phyloP scores from a whole-genome alignment of 2,888 invertebrate species.

The Mesorhabditis belari region DNA sequence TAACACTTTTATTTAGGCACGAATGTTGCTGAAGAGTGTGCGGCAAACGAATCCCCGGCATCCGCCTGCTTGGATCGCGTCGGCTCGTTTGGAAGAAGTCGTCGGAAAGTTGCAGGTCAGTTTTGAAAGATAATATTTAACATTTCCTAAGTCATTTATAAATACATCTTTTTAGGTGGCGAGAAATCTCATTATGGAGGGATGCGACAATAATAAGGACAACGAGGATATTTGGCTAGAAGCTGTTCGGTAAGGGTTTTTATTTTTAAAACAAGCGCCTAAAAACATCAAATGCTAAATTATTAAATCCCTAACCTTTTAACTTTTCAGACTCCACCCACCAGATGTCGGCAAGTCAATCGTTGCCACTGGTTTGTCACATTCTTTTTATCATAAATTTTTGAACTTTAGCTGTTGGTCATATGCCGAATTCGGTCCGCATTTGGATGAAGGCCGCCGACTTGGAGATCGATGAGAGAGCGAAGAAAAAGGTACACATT shows the following conservation, averaged over 20 bases:
- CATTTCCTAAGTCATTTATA: not conserved
- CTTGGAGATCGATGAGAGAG: conserved; percentile 83
- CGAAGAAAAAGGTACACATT: conserved; percentile 74
- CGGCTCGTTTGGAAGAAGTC: conserved; percentile 92
- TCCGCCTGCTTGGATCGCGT: conserved; percentile 99
- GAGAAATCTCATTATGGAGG: conserved; percentile 90
- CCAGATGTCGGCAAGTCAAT: conserved; percentile 30
- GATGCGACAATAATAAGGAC: conserved; percentile 84
- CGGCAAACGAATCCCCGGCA: conserved; percentile 94
- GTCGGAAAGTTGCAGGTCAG: conserved; percentile 47
- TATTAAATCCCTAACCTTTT: not conserved
- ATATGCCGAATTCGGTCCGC: conserved; percentile 87
- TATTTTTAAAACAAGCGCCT: not conserved
- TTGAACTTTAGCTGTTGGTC: conserved; percentile 85
- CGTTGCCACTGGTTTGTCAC: too few species aligned
- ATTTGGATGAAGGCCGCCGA: conserved; percentile 98
- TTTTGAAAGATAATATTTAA: not conserved
- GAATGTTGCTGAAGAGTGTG: conserved; percentile 86
- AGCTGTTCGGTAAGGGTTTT: conserved; percentile 64
- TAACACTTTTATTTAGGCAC: conserved; percentile 59
- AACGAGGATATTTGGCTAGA: conserved; percentile 97
- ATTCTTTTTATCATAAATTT: conserved; percentile 60
- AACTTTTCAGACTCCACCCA: conserved; percentile 17
- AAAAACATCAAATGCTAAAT: too few species aligned
- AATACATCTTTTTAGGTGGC: conserved; percentile 30